Conservation (phyloP, 2,113 vertebrate genomes). For the Coracopsis vasa region DNA sequence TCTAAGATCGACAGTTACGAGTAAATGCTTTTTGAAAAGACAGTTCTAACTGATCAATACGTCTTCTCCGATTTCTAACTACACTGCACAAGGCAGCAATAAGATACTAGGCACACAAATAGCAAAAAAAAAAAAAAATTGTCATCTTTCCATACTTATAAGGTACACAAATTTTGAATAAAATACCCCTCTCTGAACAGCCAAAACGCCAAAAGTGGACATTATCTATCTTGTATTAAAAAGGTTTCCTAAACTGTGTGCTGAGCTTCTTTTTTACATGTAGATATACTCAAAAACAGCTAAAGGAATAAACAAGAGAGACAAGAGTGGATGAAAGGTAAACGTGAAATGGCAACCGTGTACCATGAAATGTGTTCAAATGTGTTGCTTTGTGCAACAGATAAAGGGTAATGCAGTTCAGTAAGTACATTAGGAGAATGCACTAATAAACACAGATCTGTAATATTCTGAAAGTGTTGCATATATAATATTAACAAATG, state of each 20-base stretch:
- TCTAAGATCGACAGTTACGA: background rate
- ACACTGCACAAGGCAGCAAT: background rate
- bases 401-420: background rate
- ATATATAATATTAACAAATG: background rate
- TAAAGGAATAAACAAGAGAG: background rate
- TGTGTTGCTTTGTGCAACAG: background rate
- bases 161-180: background rate
- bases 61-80: background rate
- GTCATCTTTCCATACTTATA: background rate
- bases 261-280: background rate
- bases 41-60: background rate
- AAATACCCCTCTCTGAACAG: background rate
- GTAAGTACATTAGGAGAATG: background rate
- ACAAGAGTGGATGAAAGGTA: background rate
- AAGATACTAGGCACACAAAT: background rate
- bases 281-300: background rate
- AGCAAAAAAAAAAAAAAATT: background rate
- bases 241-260: background rate
- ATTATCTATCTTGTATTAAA: background rate
- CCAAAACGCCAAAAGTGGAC: background rate
- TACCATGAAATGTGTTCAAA: background rate
- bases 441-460: background rate
- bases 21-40: background rate
- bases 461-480: background rate
- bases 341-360: background rate